Percentiles rank a stretch among this genome's conserved stretches.
Conservation (phyloP, 2,888 invertebrate species). For the Tridacna crocea region DNA sequence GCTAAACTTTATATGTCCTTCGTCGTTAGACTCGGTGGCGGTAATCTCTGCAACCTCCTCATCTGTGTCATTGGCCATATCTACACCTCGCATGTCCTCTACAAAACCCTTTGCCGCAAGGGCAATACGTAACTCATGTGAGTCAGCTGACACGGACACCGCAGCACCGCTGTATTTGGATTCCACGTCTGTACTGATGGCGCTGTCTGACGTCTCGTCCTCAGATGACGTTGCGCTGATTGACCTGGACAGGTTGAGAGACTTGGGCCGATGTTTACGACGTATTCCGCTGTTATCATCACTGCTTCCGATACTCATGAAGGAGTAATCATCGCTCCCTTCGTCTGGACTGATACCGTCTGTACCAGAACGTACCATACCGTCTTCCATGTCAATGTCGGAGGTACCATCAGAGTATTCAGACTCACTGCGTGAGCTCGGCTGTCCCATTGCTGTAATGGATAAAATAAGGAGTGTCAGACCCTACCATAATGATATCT, state of each 20-base stretch:
- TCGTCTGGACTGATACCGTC: constrained; percentile 78
- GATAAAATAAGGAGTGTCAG: not conserved
- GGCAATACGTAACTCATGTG: constrained; percentile 66
- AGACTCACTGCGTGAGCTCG: constrained; percentile 76
- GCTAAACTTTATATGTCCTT: constrained; percentile 62
- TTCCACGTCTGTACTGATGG: constrained; percentile 69
- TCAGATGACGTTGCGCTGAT: constrained; percentile 80
- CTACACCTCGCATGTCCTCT: constrained; percentile 69
- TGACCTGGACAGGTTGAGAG: constrained; percentile 77
- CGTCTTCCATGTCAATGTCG: constrained; percentile 79
- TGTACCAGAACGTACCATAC: constrained; percentile 71
- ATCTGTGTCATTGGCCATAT: constrained; percentile 64
- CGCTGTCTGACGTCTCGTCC: constrained; percentile 72
- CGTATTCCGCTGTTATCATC: constrained; percentile 69
- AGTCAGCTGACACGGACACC: constrained; percentile 53
- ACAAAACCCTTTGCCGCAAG: constrained; percentile 70
- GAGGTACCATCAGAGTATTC: constrained; percentile 77
- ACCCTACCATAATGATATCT: no score
- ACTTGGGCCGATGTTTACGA: constrained; percentile 76
- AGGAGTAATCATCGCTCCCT: constrained; percentile 74
- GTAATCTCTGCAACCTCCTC: constrained; percentile 64
- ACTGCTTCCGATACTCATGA: constrained; percentile 73
- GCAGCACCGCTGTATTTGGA: constrained; percentile 56
- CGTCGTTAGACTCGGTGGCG: constrained; percentile 51
- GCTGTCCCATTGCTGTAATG: constrained; percentile 64